Conservation (phyloP, 2,888 invertebrate species). For the Idaea dimidiata region DNA sequence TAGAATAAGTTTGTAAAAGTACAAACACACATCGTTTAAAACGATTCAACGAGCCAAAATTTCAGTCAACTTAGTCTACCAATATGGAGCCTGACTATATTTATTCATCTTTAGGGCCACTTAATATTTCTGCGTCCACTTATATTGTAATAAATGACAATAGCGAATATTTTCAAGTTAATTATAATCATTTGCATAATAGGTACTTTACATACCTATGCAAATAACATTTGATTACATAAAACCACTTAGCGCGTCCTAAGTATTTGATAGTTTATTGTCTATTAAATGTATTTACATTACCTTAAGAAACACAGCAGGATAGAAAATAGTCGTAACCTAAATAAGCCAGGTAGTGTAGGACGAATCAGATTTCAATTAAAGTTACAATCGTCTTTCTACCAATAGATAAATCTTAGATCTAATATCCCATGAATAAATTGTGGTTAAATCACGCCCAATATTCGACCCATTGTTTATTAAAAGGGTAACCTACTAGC, state of each 20-base stretch:
- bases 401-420: not conserved
- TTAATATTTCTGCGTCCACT: not conserved
- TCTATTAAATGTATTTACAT: not conserved
- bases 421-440: not conserved
- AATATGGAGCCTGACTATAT: not conserved
- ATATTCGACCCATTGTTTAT: not conserved
- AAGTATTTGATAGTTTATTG: constrained; percentile 1
- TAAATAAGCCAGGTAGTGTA: not conserved
- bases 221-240: not conserved
- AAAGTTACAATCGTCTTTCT: not conserved
- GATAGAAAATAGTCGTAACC: not conserved
- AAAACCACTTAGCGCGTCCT: not conserved
- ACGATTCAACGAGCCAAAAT: too few species aligned
- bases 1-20: too few species aligned
- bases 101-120: not conserved
- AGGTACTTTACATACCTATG: not conserved
- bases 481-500: not conserved
- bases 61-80: too few species aligned
- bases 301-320: not conserved
- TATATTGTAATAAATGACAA: not conserved
- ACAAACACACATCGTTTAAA: too few species aligned
- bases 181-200: not conserved
- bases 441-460: not conserved
- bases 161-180: not conserved
- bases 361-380: not conserved